These are phyloP conservation scores for Syngnathus rostellatus DNA, from an alignment of 2,797 vertebrate species.

Conservation along the genomic window DNA sequence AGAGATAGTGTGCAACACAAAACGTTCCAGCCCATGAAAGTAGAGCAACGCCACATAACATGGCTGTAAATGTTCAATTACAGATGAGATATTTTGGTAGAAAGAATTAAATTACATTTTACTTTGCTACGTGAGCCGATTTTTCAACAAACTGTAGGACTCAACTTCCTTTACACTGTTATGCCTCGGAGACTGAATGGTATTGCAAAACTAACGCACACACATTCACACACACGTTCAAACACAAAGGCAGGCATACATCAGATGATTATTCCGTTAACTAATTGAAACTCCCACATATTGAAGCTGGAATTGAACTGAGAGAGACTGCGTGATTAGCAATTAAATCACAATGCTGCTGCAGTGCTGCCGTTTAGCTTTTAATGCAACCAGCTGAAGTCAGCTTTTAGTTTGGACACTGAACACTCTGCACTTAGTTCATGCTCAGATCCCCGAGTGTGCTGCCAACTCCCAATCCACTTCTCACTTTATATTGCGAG, in stretches of 20 bases:
- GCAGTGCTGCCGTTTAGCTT: slow-evolving; percentile 8
- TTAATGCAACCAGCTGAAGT: slow-evolving; percentile 28
- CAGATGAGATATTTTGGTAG: neutral
- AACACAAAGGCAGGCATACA: neutral
- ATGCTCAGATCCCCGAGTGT: slow-evolving; percentile 26
- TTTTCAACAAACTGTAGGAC: neutral
- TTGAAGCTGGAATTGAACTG: slow-evolving; percentile 19
- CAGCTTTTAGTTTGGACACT: slow-evolving; percentile 43
- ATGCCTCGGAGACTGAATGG: neutral
- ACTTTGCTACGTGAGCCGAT: neutral
- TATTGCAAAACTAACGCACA: neutral
- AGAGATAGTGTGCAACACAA: too few relatives aligned
- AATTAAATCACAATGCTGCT: slow-evolving; percentile 20
- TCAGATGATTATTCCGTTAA: slow-evolving; percentile 26
- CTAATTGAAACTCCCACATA: slow-evolving; percentile 29
- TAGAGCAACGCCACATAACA: neutral
- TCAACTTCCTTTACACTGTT: neutral
- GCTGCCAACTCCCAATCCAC: slow-evolving; percentile 23
- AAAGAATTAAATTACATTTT: neutral
- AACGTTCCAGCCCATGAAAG: neutral
- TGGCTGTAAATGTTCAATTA: neutral
- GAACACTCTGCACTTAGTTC: slow-evolving; percentile 34
- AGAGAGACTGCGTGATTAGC: slow-evolving; percentile 21
- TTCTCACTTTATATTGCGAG: slow-evolving; percentile 14
- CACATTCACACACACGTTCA: slow-evolving; percentile 7